phyloP scores from a whole-genome alignment of 2,797 vertebrate genomes.

The Peromyscus aztecus region DNA sequence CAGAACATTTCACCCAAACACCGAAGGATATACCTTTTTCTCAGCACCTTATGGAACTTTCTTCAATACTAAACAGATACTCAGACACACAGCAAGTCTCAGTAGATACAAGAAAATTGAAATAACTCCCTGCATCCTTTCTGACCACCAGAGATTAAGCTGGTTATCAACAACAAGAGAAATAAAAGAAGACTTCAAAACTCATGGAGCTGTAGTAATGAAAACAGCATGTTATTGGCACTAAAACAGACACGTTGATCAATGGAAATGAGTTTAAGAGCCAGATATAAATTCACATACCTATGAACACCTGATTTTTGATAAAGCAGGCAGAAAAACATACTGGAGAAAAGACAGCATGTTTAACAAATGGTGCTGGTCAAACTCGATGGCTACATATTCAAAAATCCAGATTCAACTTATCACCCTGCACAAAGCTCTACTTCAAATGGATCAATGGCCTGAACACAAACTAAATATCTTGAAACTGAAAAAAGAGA shows the following conservation, averaged over 20 bases:
- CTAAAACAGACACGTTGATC: not conserved
- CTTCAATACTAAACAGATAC: not conserved
- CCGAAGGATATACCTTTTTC: not conserved
- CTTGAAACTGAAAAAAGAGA: not conserved
- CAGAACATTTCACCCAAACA: not conserved
- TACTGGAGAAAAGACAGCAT: not conserved
- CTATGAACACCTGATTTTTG: not conserved
- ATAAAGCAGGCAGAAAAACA: not conserved
- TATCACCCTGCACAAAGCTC: not conserved
- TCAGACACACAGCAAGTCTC: not conserved
- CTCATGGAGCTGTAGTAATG: not conserved
- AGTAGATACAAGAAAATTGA: not conserved
- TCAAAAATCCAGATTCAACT: not conserved
- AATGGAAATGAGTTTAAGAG: not conserved
- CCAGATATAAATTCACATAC: not conserved
- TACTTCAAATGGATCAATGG: not conserved
- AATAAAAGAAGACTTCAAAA: not conserved
- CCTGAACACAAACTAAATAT: not conserved
- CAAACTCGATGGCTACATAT: not conserved
- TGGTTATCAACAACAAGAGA: not conserved
- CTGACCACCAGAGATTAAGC: not conserved
- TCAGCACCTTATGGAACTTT: not conserved
- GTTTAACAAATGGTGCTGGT: not conserved
- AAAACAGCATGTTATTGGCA: not conserved
- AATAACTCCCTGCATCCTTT: not conserved